These are phyloP conservation scores for Laticauda laticaudata DNA, from an alignment of 2,113 vertebrate genomes.

Conservation along the genomic window DNA sequence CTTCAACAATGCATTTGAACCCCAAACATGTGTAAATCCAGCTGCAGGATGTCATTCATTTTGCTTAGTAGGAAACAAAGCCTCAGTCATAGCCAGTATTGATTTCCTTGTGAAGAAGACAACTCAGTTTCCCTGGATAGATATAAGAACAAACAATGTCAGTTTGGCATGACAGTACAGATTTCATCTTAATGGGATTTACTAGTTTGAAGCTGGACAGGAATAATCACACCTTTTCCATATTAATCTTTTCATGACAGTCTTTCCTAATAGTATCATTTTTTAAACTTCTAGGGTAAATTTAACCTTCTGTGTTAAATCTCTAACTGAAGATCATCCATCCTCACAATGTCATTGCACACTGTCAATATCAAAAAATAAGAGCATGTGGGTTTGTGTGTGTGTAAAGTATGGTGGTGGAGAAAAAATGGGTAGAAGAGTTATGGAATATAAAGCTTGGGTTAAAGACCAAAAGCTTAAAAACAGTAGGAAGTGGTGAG, in stretches of 20 bases:
- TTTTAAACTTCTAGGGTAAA: conserved; percentile 59
- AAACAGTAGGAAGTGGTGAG: conserved; percentile 25
- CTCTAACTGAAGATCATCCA: conserved; percentile 35
- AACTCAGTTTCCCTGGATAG: conserved; percentile 40
- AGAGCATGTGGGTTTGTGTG: not conserved
- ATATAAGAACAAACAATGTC: conserved; percentile 54
- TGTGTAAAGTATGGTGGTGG: too few species aligned
- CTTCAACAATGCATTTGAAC: conserved; percentile 28
- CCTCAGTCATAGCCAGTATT: conserved; percentile 14
- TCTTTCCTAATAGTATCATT: conserved; percentile 51
- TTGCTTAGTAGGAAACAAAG: conserved; percentile 44
- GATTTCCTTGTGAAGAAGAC: conserved; percentile 52
- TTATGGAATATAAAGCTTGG: not conserved
- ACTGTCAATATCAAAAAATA: conserved; percentile 30
- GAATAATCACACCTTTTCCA: conserved; percentile 51
- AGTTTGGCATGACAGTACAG: conserved; percentile 38
- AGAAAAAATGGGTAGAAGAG: too few species aligned
- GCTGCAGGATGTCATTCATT: not conserved
- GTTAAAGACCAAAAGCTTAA: accelerated
- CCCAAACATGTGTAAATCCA: conserved; percentile 7
- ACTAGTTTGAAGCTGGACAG: conserved; percentile 46
- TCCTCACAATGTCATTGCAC: conserved; percentile 13
- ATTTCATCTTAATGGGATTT: conserved; percentile 67
- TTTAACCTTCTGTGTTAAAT: conserved; percentile 58
- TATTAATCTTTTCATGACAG: conserved; percentile 69